These are phyloP conservation scores for Ovis canadensis DNA, from an alignment of 2,113 vertebrate genomes.

Conservation along the genomic window DNA sequence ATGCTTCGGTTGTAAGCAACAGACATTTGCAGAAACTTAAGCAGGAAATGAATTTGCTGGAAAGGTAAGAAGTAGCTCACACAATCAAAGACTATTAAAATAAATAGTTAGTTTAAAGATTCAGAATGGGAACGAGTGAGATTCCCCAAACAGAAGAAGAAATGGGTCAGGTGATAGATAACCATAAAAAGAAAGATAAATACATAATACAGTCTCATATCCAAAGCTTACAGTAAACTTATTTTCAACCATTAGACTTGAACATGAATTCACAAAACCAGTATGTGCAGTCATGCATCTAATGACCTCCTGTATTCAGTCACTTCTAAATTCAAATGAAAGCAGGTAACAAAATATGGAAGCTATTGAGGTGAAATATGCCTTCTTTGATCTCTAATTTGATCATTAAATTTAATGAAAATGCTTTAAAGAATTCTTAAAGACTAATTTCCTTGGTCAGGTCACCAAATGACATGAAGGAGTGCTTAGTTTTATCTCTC, in stretches of 20 bases:
- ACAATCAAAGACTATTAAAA: neutral
- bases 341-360: constrained; percentile 9
- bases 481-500: constrained; percentile 1
- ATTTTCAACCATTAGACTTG: neutral
- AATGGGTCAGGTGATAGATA: neutral
- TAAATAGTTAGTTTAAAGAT: neutral
- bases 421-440: neutral
- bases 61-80: neutral
- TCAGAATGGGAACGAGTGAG: neutral
- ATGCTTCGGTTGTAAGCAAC: neutral
- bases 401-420: constrained; percentile 38
- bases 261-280: constrained; percentile 6
- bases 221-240: neutral
- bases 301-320: neutral
- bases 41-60: neutral
- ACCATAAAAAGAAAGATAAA: neutral
- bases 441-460: neutral
- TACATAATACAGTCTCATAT: neutral
- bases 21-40: neutral
- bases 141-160: neutral
- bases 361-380: constrained; percentile 1
- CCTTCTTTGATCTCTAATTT: neutral
- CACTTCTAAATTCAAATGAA: constrained; percentile 49
- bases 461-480: neutral
- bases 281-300: neutral